Base-by-base conservation (phyloP, 2,113 vertebrate genomes). In the Triplophysa tibetana region DNA sequence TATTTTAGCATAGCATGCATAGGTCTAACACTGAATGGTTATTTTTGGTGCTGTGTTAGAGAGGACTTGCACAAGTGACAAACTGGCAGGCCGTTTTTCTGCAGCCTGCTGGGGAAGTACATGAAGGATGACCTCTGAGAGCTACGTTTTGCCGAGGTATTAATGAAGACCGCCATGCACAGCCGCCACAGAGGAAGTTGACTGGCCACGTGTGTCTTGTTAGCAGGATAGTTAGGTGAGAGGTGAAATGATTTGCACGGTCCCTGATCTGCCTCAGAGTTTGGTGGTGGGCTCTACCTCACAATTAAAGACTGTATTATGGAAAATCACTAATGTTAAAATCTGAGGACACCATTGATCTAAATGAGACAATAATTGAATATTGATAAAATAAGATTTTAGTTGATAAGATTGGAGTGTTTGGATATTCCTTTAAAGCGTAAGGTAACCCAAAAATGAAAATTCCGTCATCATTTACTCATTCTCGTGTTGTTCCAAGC, bases 161-260 rank as follows among this genome's bases (percentile, higher is more conserved):
- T 85, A 87, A 83, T 89, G 88, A 91, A 54, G 81, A 86, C 87
- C 85, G 84, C 88, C 89, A 48, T 63, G 60, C 43, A 17, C 45
- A 75, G 73, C 83, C 56, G 85, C 88, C 88, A 85, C 86, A 88
- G 86, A 88, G 87, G 89, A 89, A 85, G 81, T 86, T 75, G 76
- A 83, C 81, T 83, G 88, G 73, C 87, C 89, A 85, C 89, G 81
- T 83, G 91, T 88, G 90, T 86, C 90, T 93, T 91, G 91, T 93
- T 92, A 92, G 88, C 86, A 85, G 54, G 89, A 86, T 70, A 81
- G 82, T 58, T 48, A 81, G 89, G 85, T 87, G 87, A 87, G 83
- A 78, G 80, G 74, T 65, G 81, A 88, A 84, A 85, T 69, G 84
- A 91, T 91, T 89, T 91, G 84, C 88, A 90, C 91, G 91, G 88